Evolutionary conservation across 2,113 vertebrate genomes (phyloP).

Genomic region (Microtus montanus): DNA sequence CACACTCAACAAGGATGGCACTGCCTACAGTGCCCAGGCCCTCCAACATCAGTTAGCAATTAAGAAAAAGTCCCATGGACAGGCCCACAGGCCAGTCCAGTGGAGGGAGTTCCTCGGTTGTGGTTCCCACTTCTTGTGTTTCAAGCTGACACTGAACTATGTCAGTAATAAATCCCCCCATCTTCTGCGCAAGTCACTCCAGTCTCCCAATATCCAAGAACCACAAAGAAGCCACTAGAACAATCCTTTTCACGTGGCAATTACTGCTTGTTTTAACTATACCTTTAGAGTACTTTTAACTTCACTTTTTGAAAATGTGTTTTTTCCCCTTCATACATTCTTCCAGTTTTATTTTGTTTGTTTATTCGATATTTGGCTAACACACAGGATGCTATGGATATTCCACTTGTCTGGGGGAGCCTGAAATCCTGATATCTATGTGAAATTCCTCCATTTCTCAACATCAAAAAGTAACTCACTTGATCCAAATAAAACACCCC

Average conservation of each 20-base stretch:
- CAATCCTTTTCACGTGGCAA: too few species aligned
- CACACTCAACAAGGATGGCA: background rate
- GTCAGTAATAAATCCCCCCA: background rate
- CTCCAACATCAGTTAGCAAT: background rate
- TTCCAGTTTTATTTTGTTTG: too few species aligned
- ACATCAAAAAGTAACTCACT: constrained; percentile 25
- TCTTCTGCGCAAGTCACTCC: too few species aligned
- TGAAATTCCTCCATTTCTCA: background rate
- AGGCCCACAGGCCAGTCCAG: background rate
- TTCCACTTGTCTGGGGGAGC: background rate
- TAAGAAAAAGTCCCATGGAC: background rate
- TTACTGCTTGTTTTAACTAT: background rate
- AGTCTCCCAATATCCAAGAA: background rate
- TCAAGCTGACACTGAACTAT: background rate
- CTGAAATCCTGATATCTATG: background rate
- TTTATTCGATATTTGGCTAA: background rate
- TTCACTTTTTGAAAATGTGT: background rate
- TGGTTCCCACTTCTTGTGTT: background rate
- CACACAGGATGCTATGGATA: background rate
- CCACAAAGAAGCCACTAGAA: background rate
- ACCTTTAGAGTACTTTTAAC: background rate
- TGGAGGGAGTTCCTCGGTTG: background rate
- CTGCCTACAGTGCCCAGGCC: background rate
- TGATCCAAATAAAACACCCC: background rate
- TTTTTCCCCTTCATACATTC: background rate